Percentiles rank a stretch among this genome's conserved stretches.
Evolutionary conservation across 1,140 invertebrate species (phyloP).

Genomic region (honey bee (Apis mellifera)): Amel_HAv3.1 CM009933.2:7420501-7421000

Average conservation of each 20-base stretch:
- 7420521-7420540: slow-evolving; percentile 72
- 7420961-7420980: slow-evolving; percentile 18
- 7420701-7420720: slow-evolving; percentile 79
- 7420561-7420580: slow-evolving; percentile 38
- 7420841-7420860: slow-evolving; percentile 56
- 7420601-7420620: slow-evolving; percentile 64
- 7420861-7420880: too few species aligned
- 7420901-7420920: slow-evolving; percentile 47
- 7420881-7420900: slow-evolving; percentile 51
- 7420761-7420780: slow-evolving; percentile 61
- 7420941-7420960: not conserved
- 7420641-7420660: slow-evolving; percentile 53
- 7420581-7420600: slow-evolving; percentile 54
- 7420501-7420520: slow-evolving; percentile 80
- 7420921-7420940: slow-evolving; percentile 31
- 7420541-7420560: slow-evolving; percentile 28
- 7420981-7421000: slow-evolving; percentile 48
- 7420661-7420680: slow-evolving; percentile 48
- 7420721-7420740: slow-evolving; percentile 77
- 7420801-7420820: slow-evolving; percentile 39
- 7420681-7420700: slow-evolving; percentile 61
- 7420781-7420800: slow-evolving; percentile 60
- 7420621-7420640: slow-evolving; percentile 68
- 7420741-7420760: slow-evolving; percentile 53
- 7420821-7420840: slow-evolving; percentile 55